Conservation (phyloP, 2,113 vertebrate genomes). For the Phylloscopus whistleri region DNA sequence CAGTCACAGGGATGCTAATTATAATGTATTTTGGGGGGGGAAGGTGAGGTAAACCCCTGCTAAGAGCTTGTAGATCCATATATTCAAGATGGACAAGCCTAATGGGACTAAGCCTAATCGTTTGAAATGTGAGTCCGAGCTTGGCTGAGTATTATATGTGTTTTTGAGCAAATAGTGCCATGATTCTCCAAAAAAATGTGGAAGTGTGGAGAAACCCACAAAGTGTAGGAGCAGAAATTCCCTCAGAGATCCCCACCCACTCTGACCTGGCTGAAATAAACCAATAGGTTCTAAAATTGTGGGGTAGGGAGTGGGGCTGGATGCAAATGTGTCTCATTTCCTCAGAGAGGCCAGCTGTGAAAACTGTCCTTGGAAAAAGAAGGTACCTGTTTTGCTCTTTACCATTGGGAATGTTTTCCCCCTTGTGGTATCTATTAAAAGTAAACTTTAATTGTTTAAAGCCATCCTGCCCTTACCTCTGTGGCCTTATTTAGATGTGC, state of each 20-base stretch:
- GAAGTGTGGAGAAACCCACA: not conserved
- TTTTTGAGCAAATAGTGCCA: not conserved
- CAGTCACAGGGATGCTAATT: not conserved
- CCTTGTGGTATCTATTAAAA: not conserved
- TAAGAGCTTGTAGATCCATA: not conserved
- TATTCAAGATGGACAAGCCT: not conserved
- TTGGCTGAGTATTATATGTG: not conserved
- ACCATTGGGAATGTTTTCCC: rapidly evolving
- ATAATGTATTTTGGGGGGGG: rapidly evolving
- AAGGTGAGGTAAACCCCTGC: not conserved
- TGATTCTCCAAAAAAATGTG: not conserved
- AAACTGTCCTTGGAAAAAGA: not conserved
- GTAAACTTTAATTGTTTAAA: not conserved
- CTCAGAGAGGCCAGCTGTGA: not conserved
- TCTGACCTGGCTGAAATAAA: not conserved
- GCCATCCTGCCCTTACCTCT: not conserved
- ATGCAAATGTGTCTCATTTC: rapidly evolving
- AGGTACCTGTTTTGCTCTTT: not conserved
- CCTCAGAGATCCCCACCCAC: not conserved
- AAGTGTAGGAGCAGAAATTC: not conserved
- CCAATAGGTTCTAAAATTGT: not conserved
- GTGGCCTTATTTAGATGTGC: not conserved
- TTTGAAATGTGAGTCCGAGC: not conserved
- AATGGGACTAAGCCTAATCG: not conserved
- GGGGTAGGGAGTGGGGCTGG: not conserved